A percentile compares a stretch with the other conserved stretches of the same genome.
phyloP scores from a whole-genome alignment of 2,797 vertebrate species.

The Pseudomugil tenellus region DNA sequence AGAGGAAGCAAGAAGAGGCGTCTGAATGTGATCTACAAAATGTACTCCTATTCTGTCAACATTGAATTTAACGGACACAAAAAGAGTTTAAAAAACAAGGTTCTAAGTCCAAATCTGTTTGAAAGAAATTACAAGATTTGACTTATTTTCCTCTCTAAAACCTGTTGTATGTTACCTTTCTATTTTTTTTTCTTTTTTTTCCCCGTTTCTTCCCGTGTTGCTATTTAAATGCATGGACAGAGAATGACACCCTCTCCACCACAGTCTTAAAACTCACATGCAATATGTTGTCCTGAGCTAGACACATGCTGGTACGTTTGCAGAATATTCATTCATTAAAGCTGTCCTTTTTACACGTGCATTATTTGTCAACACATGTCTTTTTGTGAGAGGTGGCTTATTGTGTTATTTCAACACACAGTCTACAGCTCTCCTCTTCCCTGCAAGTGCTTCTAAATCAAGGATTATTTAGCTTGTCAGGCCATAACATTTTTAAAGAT shows the following conservation, averaged over 20 bases:
- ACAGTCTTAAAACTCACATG: constrained; percentile 68
- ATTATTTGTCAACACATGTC: constrained; percentile 64
- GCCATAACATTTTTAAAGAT: background rate
- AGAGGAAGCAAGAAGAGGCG: constrained; percentile 80
- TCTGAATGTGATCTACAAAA: constrained; percentile 90
- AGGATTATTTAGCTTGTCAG: background rate
- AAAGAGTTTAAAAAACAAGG: constrained; percentile 47
- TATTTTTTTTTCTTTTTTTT: background rate
- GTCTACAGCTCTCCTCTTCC: background rate
- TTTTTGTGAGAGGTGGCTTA: constrained; percentile 33
- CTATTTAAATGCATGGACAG: constrained; percentile 79
- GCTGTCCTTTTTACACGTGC: constrained; percentile 72
- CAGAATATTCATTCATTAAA: constrained; percentile 68
- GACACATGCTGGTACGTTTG: constrained; percentile 70
- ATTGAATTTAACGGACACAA: constrained; percentile 89
- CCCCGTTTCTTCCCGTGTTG: constrained; percentile 50
- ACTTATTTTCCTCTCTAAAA: constrained; percentile 72
- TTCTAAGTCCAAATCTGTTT: constrained; percentile 76
- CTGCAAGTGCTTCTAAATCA: background rate
- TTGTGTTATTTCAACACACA: constrained; percentile 26
- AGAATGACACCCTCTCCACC: constrained; percentile 69
- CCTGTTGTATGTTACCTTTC: constrained; percentile 67
- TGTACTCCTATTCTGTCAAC: constrained; percentile 94
- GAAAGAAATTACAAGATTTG: constrained; percentile 70
- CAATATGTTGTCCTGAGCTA: constrained; percentile 54